Evolutionary conservation across 2,888 invertebrate genomes (phyloP), one percentile per base, ranked within the genome.

Genomic region (Caenorhabditis parvicauda): DNA sequence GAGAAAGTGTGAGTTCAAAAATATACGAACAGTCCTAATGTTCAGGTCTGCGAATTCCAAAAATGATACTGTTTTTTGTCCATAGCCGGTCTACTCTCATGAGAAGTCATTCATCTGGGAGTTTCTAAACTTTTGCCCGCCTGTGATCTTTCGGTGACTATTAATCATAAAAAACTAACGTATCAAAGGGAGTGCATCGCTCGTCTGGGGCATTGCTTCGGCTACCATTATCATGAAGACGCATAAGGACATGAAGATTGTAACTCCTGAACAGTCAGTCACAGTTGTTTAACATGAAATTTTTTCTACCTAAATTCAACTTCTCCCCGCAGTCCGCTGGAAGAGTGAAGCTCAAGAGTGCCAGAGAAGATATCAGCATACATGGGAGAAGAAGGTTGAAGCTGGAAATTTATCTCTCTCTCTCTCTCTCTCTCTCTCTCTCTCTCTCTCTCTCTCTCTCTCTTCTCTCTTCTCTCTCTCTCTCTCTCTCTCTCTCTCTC

Each of bases 321-420:
- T 98, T 98, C 86, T 98, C 96, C 82, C 98, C 96, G 69, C 94
- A 95, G 85, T 98, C 96, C 72, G 95, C 95, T 77, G 98, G 98
- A 82, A 98, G 86, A 72, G 94, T 93, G 86, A 98, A 98, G 77
- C 95, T 93, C 77, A 98, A 87, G 76, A 98, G 88, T 69, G 96
- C 94, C 91, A 98, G 93, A 75, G 94, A 94, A 77, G 95, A 93
- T 82, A 98, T 96, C 83, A 98, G 88, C 82, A 96, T 93, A 84
- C 95, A 95, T 72, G 98, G 98, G 82, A 98, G 92, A 84, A 98
- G 94, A 82, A 98, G 88, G 87, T 98, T 98, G 88, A 96, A 95
- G 87, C n/a, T n/a, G n/a, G n/a, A n/a, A n/a, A n/a, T n/a, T n/a
- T n/a, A n/a, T n/a, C n/a, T n/a, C n/a, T n/a, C n/a, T n/a, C n/a